phyloP scores from a whole-genome alignment of 1,140 invertebrate species.

The Zaprionus ornatus region DNA sequence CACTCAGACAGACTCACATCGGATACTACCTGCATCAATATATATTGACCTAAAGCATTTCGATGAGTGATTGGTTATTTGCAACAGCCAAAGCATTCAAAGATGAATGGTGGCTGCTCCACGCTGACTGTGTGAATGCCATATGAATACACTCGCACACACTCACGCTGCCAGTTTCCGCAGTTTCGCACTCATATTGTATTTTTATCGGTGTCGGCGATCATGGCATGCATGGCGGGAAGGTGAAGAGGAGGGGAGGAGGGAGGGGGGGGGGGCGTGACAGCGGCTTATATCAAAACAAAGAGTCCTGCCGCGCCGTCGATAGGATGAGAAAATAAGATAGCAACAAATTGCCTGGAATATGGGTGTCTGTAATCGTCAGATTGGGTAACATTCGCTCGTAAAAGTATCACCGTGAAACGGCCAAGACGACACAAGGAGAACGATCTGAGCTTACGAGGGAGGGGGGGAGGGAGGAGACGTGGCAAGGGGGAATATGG shows the following conservation, averaged over 20 bases:
- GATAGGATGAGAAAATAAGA: conserved; percentile 68
- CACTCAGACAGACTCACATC: background rate
- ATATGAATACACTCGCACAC: conserved; percentile 14
- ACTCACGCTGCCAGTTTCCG: background rate
- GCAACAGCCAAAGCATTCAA: conserved; percentile 22
- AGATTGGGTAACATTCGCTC: conserved; percentile 69
- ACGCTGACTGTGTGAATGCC: conserved; percentile 20
- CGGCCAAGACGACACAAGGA: background rate
- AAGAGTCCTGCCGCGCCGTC: conserved; percentile 68
- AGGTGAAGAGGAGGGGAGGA: background rate
- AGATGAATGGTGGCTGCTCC: conserved; percentile 49
- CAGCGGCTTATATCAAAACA: conserved; percentile 70
- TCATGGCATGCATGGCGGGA: conserved; percentile 19
- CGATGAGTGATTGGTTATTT: conserved; percentile 61
- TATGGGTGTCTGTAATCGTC: conserved; percentile 64
- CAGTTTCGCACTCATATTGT: conserved; percentile 18
- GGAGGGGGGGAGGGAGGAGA: background rate
- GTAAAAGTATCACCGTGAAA: conserved; percentile 66
- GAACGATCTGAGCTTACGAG: background rate
- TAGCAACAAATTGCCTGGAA: conserved; percentile 67
- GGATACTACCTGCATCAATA: conserved; percentile 5
- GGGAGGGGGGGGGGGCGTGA: background rate
- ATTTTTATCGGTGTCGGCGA: conserved; percentile 52
- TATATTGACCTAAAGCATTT: conserved; percentile 24
- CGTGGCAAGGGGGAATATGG: conserved; percentile 6